Evolutionary conservation across 2,113 vertebrate genomes (phyloP).

Genomic region (Dendrocopos noguchii): DNA sequence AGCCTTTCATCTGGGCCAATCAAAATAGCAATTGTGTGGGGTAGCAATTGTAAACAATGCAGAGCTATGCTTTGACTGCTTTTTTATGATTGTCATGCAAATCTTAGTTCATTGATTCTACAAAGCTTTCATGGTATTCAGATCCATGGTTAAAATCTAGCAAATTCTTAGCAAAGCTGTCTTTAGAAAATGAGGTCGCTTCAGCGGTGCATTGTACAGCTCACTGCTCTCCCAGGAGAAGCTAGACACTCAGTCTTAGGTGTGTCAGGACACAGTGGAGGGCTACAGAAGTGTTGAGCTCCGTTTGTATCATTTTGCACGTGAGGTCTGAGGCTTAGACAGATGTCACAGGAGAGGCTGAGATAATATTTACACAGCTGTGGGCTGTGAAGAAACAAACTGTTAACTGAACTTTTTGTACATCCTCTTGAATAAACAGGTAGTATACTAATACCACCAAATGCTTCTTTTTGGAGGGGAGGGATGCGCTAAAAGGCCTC

Average conservation of each 20-base stretch:
- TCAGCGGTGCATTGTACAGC: not conserved
- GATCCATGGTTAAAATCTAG: not conserved
- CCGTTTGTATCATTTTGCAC: slow-evolving; percentile 6
- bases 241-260: not conserved
- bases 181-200: not conserved
- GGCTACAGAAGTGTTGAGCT: not conserved
- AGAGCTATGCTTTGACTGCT: not conserved
- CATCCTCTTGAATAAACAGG: slow-evolving; percentile 23
- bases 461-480: not conserved
- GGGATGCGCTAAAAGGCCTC: not conserved
- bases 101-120: not conserved
- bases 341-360: not conserved
- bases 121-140: not conserved
- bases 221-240: not conserved
- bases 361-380: slow-evolving; percentile 60
- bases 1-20: not conserved
- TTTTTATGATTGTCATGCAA: not conserved
- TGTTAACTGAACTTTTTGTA: not conserved
- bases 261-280: not conserved
- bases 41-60: not conserved
- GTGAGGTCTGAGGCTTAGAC: not conserved
- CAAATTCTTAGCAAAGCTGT: not conserved
- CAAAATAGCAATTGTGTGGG: not conserved
- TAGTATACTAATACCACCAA: not conserved
- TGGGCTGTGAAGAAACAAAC: not conserved